Percentiles rank a stretch among this genome's conserved stretches.
Evolutionary conservation across 2,888 invertebrate genomes (phyloP).

Genomic region (Itoplectis maculator): DNA sequence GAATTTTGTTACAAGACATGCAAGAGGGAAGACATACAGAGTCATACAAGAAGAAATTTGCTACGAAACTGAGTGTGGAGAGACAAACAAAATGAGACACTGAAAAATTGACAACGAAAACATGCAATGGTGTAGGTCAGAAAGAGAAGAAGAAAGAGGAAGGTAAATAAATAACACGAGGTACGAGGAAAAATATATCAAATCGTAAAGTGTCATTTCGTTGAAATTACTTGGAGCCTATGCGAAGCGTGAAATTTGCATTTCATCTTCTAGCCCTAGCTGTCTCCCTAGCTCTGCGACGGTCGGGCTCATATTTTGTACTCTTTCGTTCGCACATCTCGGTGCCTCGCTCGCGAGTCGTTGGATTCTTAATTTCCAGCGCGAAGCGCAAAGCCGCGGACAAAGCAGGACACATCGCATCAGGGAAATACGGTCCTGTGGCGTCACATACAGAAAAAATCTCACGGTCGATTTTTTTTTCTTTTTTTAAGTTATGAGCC

Average conservation of each 20-base stretch:
- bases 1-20: constrained; percentile 32
- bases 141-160: not conserved
- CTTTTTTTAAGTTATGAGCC: not conserved
- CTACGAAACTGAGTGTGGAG: not conserved
- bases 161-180: constrained; percentile 1
- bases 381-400: not conserved
- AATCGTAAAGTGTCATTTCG: constrained; percentile 48
- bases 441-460: not conserved
- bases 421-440: not conserved
- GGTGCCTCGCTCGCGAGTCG: not conserved
- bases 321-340: constrained; percentile 12
- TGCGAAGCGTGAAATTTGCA: constrained; percentile 65
- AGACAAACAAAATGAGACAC: constrained; percentile 25
- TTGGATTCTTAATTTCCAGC: constrained; percentile 12
- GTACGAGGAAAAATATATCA: constrained; percentile 19
- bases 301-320: not conserved
- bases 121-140: not conserved
- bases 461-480: constrained; percentile 28
- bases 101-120: constrained; percentile 16
- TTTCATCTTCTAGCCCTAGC: constrained; percentile 42
- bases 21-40: constrained; percentile 7
- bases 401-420: not conserved
- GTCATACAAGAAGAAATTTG: constrained; percentile 5
- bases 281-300: not conserved
- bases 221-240: constrained; percentile 56